These are phyloP conservation scores for Aphodius sticticus DNA, from an alignment of 2,888 invertebrate genomes.

Conservation along the genomic window DNA sequence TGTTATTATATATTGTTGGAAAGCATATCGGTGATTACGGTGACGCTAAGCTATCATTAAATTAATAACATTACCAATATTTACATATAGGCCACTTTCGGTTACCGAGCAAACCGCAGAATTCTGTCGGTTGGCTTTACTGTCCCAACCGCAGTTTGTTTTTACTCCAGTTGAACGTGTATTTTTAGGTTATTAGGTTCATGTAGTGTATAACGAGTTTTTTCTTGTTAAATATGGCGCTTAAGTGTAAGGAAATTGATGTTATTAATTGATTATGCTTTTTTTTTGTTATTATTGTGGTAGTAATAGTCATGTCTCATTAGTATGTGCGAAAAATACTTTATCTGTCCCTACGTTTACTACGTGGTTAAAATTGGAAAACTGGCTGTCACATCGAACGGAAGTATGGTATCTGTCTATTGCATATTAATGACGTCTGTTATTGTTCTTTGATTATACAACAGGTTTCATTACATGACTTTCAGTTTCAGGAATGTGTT, in stretches of 20 bases:
- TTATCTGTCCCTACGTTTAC: too few species aligned
- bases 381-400: neutral
- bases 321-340: too few species aligned
- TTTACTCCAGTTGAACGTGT: neutral
- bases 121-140: neutral
- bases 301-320: too few species aligned
- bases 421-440: constrained; percentile 21
- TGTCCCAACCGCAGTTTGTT: neutral
- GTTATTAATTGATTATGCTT: too few species aligned
- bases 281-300: too few species aligned
- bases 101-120: neutral
- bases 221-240: neutral
- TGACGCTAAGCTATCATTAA: neutral
- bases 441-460: neutral
- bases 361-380: too few species aligned
- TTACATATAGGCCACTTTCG: neutral
- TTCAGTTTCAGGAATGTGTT: neutral
- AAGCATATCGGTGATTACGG: neutral
- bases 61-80: neutral
- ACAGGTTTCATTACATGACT: neutral
- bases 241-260: neutral
- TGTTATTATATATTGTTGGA: neutral
- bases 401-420: constrained; percentile 24
- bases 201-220: neutral
- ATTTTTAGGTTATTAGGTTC: neutral